These are phyloP conservation scores for Brenthis daphne DNA, from an alignment of 2,888 invertebrate genomes.

Conservation along the genomic window DNA sequence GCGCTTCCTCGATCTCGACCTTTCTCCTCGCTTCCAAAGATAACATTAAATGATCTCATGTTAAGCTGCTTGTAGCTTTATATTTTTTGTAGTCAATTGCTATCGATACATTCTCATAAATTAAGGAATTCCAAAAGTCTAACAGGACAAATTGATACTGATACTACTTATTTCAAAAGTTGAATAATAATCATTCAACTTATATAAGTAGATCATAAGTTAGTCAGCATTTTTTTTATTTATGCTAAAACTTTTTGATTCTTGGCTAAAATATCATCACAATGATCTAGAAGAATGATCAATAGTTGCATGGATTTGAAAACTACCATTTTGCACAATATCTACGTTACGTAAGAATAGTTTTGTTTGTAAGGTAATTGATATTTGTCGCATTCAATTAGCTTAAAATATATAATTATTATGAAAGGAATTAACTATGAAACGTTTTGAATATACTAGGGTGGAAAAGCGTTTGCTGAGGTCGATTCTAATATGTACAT, in stretches of 20 bases:
- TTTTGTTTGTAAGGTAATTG: not conserved
- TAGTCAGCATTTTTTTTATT: slow-evolving; percentile 2
- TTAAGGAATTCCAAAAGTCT: slow-evolving; percentile 1
- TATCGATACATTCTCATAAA: slow-evolving; percentile 10
- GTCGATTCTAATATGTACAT: too few relatives aligned
- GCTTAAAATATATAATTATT: slow-evolving; percentile 9
- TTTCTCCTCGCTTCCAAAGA: not conserved
- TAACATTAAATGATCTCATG: slow-evolving; percentile 12
- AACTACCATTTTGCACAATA: slow-evolving; percentile 25
- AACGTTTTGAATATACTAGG: slow-evolving; percentile 4
- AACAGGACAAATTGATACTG: not conserved
- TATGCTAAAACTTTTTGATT: not conserved
- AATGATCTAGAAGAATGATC: slow-evolving; percentile 21
- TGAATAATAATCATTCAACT: not conserved
- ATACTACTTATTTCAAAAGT: not conserved
- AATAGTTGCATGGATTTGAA: slow-evolving; percentile 27
- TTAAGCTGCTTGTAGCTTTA: slow-evolving; percentile 15
- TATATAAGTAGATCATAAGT: slow-evolving; percentile 12
- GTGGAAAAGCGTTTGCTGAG: not conserved
- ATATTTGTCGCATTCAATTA: slow-evolving; percentile 8
- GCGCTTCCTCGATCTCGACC: slow-evolving; percentile 9
- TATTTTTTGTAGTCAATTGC: slow-evolving; percentile 3
- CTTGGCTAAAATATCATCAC: not conserved
- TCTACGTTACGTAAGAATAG: slow-evolving; percentile 14
- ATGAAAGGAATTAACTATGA: slow-evolving; percentile 17